These are phyloP conservation scores for Gymnoscelis rufifasciata DNA, from an alignment of 2,888 invertebrate species.

Conservation along the genomic window DNA sequence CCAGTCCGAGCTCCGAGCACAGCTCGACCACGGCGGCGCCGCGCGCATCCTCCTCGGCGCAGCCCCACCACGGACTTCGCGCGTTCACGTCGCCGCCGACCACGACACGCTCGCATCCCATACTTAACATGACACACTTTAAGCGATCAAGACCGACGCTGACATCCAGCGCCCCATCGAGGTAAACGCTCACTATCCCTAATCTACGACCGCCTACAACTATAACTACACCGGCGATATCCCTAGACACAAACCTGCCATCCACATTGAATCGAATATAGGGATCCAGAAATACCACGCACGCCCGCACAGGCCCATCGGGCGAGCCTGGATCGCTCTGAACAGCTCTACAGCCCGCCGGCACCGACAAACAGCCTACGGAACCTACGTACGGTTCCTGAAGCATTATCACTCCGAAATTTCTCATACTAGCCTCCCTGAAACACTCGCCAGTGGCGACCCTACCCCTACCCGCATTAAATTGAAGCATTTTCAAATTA, in stretches of 20 bases:
- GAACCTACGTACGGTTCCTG: background rate
- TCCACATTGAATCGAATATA: background rate
- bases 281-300: background rate
- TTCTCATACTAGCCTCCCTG: background rate
- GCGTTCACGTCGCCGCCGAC: constrained; percentile 4
- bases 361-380: background rate
- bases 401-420: background rate
- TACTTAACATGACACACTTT: background rate
- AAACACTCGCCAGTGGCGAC: background rate
- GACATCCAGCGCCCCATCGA: background rate
- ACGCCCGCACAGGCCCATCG: background rate
- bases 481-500: background rate
- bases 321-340: background rate
- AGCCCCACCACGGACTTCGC: constrained; percentile 5
- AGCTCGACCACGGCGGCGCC: background rate
- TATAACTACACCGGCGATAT: background rate
- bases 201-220: background rate
- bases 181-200: background rate
- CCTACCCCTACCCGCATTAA: background rate
- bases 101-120: background rate
- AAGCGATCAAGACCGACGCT: background rate
- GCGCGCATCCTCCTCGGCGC: constrained; percentile 2
- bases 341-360: background rate
- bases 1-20: background rate
- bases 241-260: background rate